Base-by-base conservation (phyloP, 2,888 invertebrate genomes). In the Cheilosia variabilis region DNA sequence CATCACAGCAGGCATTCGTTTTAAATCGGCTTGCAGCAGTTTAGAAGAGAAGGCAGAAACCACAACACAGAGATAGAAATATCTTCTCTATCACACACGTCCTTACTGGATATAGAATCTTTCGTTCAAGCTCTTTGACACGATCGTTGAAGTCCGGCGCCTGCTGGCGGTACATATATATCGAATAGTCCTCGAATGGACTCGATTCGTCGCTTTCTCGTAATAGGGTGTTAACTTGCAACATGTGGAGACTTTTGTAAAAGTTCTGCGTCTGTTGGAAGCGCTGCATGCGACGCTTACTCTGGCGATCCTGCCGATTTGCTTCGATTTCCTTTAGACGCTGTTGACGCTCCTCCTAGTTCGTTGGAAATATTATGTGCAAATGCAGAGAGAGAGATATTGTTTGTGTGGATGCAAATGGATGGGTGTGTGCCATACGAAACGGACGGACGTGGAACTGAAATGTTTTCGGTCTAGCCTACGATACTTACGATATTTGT, bases 131-230 rank as follows among this genome's bases (percentile, higher is more conserved):
- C 89, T 95, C 95, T 94, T 96, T 96, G 84, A 97, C 96, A 84
- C 97, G 94, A 91, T 96, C 96, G 92, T 95, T 95, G 93, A 97
- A 97, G 90, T 96, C 94, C 7, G 96, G 96, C 17, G 97, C 97
- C 76, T 95, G 96, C 92, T 97, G 96, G 66, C 97, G 94, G 92
- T 97, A 97, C 90, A 97, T 94, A 92, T 96, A 96, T 90, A 97
- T 94, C 31, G 96, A 96, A 93, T 97, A 96, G 93, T 97, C 96
- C 92, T 97, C 96, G 90, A 96, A 94, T 80, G 96, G 95, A 87
- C 93, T 92, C 71, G 93, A 93, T 4, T 93, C 93, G 37, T 95
- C 93, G 34, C 95, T 94, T 88, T 94, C 92, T 83, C 95, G 94
- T 77, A 92, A 86, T 27, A 92, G 89, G 60, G 95, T 95, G 91